Evolutionary conservation across 2,113 vertebrate genomes (phyloP).

Genomic region (Myxocyprinus asiaticus): DNA sequence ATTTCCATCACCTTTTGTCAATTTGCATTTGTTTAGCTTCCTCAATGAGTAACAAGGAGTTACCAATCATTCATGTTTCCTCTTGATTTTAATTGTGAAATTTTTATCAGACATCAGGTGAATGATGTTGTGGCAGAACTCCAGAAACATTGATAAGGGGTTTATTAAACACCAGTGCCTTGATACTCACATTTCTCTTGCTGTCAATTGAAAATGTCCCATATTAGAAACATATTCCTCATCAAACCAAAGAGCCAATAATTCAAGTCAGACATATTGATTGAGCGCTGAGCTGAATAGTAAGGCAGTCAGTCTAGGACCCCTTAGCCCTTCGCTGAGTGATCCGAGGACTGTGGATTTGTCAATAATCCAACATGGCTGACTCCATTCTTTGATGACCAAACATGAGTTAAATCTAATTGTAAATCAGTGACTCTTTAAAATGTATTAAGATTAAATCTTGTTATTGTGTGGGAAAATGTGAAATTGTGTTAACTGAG

Average conservation of each 20-base stretch:
- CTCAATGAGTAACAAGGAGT: too few relatives aligned
- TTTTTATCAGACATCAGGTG: too few relatives aligned
- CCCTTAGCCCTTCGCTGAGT: slow-evolving; percentile 40
- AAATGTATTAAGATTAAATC: slow-evolving; percentile 13
- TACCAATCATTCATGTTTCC: too few relatives aligned
- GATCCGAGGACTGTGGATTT: slow-evolving; percentile 28
- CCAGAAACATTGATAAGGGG: too few relatives aligned
- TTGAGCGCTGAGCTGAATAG: slow-evolving; percentile 20
- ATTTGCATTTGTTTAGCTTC: too few relatives aligned
- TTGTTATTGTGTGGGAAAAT: neutral
- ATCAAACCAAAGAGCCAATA: slow-evolving; percentile 11
- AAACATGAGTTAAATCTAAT: neutral
- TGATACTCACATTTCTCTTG: too few relatives aligned
- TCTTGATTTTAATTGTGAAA: too few relatives aligned
- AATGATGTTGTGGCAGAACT: too few relatives aligned
- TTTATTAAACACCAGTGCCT: too few relatives aligned
- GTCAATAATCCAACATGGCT: slow-evolving; percentile 13
- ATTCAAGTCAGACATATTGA: slow-evolving; percentile 36
- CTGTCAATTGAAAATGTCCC: too few relatives aligned
- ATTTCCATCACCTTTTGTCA: slow-evolving; percentile 37
- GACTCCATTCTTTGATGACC: neutral
- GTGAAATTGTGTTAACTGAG: slow-evolving; percentile 1
- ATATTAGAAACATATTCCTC: slow-evolving; percentile 22
- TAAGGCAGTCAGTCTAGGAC: slow-evolving; percentile 44
- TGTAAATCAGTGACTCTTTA: slow-evolving; percentile 23